A percentile compares a stretch with the other conserved stretches of the same genome.
These are phyloP conservation scores for Ephydatia muelleri DNA, from an alignment of 37 sponge, comb jelly and placozoan genomes.

Conservation along the genomic window DNA sequence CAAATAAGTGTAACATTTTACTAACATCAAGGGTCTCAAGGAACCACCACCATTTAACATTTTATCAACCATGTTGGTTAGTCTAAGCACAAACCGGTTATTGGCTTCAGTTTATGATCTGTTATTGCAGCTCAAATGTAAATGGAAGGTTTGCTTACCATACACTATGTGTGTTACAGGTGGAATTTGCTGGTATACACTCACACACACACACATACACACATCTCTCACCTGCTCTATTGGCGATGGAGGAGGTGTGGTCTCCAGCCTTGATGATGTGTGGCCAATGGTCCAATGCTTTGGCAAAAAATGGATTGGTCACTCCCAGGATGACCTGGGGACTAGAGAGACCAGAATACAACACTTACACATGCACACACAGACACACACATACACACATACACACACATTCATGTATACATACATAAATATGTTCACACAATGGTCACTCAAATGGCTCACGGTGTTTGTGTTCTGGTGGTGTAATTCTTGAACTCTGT, in stretches of 20 bases:
- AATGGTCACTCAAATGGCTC: slow-evolving; percentile 23
- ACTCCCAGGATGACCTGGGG: slow-evolving; percentile 94
- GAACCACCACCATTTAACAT: too few relatives aligned
- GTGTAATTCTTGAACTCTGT: slow-evolving; percentile 93
- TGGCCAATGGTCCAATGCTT: slow-evolving; percentile 98
- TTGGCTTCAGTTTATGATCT: too few relatives aligned
- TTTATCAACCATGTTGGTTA: too few relatives aligned
- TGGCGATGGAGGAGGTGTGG: neutral
- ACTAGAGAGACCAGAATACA: slow-evolving; percentile 22
- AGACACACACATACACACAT: neutral
- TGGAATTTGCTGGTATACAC: too few relatives aligned
- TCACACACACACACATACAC: too few relatives aligned
- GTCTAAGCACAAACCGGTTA: too few relatives aligned
- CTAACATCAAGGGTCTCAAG: too few relatives aligned
- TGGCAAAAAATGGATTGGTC: slow-evolving; percentile 96
- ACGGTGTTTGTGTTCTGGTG: slow-evolving; percentile 95
- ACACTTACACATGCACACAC: neutral
- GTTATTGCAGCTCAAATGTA: too few relatives aligned
- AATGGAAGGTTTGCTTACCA: too few relatives aligned
- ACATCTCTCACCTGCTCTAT: neutral
- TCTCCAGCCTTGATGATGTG: slow-evolving; percentile 81
- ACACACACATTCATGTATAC: neutral
- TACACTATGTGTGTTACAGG: too few relatives aligned
- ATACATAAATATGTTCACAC: neutral
- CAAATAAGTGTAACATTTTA: too few relatives aligned